phyloP scores from a whole-genome alignment of 2,888 invertebrate species.

The Drosophila atroscutellata region DNA sequence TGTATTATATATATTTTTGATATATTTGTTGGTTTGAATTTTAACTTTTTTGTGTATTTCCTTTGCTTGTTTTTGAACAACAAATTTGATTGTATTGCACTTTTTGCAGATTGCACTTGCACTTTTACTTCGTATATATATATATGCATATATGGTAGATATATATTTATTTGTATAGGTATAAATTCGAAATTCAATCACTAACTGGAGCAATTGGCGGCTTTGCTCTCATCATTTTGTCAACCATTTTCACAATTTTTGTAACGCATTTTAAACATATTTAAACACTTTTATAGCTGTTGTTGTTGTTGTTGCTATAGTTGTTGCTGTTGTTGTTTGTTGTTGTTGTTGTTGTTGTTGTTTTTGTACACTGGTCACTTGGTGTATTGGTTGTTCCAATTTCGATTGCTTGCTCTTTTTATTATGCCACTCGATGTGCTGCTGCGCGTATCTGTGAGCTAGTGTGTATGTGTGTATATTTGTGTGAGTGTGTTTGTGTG shows the following conservation, averaged over 20 bases:
- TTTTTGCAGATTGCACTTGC: conserved; percentile 61
- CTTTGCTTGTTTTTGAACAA: conserved; percentile 57
- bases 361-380: conserved; percentile 53
- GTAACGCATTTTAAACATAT: conserved; percentile 65
- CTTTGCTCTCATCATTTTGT: conserved; percentile 54
- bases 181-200: conserved; percentile 43
- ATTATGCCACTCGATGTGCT: conserved; percentile 60
- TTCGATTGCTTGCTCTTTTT: conserved; percentile 67
- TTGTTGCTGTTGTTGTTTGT: conserved; percentile 17
- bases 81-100: conserved; percentile 34
- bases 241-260: conserved; percentile 80
- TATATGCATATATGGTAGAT: conserved; percentile 30
- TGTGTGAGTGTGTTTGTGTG: conserved; percentile 16
- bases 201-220: conserved; percentile 44
- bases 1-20: conserved; percentile 36
- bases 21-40: conserved; percentile 61
- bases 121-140: conserved; percentile 60
- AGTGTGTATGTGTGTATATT: conserved; percentile 17
- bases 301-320: conserved; percentile 15
- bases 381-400: conserved; percentile 67
- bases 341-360: conserved; percentile 31
- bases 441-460: conserved; percentile 13
- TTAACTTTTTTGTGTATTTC: conserved; percentile 72
- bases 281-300: conserved; percentile 41
- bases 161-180: conserved; percentile 12